Evolutionary conservation across 2,797 vertebrate species (phyloP).

Genomic region (Pipistrellus kuhlii): DNA sequence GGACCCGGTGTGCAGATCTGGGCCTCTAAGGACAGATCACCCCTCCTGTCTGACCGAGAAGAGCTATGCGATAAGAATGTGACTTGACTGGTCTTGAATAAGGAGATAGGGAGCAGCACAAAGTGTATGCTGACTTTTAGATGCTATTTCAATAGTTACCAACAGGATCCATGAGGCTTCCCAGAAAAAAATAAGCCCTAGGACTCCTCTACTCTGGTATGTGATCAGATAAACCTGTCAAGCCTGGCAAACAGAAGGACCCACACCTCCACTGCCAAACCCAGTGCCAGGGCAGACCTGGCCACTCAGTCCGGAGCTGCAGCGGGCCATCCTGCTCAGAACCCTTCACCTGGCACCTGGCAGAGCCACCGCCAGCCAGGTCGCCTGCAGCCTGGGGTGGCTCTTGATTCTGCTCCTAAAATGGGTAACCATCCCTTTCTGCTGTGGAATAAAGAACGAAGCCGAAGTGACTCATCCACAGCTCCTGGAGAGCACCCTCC

Average conservation of each 20-base stretch:
- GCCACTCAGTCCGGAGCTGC: not conserved
- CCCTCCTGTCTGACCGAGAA: not conserved
- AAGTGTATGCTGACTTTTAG: constrained; percentile 23
- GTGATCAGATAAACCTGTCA: not conserved
- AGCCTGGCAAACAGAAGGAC: not conserved
- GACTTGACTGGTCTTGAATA: not conserved
- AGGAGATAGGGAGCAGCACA: not conserved
- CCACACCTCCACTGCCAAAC: not conserved
- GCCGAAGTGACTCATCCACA: not conserved
- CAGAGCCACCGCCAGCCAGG: not conserved
- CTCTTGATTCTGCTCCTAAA: constrained; percentile 26
- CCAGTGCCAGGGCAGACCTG: not conserved
- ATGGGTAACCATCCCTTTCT: constrained; percentile 29
- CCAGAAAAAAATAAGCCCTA: not conserved
- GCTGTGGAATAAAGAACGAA: constrained; percentile 36
- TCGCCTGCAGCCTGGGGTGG: not conserved
- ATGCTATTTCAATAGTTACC: constrained; percentile 10
- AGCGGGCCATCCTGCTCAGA: not conserved
- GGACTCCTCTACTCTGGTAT: not conserved
- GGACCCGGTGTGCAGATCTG: not conserved
- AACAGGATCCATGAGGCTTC: not conserved
- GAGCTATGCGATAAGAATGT: not conserved
- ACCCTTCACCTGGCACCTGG: not conserved
- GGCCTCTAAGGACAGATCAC: constrained; percentile 8
- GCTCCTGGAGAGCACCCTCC: constrained; percentile 51